A percentile compares a stretch with the other conserved stretches of the same genome.
Conservation (phyloP, 2,113 vertebrate species). For the Phalacrocorax brasilianus region DNA sequence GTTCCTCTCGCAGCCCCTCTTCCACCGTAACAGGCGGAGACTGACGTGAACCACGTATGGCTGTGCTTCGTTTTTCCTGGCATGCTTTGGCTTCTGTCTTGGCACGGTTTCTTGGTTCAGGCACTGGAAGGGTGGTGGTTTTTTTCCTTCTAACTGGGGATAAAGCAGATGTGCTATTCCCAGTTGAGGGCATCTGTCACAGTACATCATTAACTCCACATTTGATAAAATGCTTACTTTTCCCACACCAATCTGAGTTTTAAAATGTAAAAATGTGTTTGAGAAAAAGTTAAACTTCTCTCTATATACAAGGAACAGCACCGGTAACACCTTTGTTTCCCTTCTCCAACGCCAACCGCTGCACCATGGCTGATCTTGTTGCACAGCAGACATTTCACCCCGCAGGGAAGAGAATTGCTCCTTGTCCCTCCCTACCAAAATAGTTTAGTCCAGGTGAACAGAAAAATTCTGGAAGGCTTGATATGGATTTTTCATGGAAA, state of each 20-base stretch:
- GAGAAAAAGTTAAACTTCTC: neutral
- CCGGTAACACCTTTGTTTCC: neutral
- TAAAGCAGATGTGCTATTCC: neutral
- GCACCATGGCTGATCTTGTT: neutral
- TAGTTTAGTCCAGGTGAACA: neutral
- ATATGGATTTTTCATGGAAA: neutral
- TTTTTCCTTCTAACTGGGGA: neutral
- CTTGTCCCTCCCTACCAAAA: neutral
- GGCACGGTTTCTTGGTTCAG: neutral
- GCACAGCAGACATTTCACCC: neutral
- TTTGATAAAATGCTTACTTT: neutral
- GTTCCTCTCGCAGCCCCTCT: neutral
- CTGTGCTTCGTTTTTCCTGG: rapidly evolving
- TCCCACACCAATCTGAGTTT: neutral
- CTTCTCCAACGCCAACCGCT: neutral
- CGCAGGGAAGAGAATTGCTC: neutral
- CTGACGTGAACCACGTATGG: rapidly evolving
- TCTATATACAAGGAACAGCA: neutral
- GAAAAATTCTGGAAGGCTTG: neutral
- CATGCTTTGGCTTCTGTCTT: neutral
- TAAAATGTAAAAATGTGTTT: neutral
- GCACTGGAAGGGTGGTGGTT: rapidly evolving
- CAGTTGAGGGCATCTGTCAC: neutral
- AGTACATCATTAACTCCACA: neutral
- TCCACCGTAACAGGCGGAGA: rapidly evolving